Base-by-base conservation (phyloP, 2,888 invertebrate genomes). In the Alcis repandata region DNA sequence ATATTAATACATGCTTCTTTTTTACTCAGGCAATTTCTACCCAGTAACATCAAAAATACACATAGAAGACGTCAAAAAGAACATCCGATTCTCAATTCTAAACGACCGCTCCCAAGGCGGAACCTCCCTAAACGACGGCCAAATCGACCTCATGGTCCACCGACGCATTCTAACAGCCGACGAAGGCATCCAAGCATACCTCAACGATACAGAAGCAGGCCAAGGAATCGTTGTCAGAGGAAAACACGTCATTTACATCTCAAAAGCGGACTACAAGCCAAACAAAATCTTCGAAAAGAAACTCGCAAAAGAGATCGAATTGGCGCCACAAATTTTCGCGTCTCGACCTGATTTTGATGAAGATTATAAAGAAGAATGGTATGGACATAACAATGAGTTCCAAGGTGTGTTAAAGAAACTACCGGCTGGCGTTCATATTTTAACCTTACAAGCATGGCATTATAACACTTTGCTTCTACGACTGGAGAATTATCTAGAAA, bases 11-110 rank as follows among this genome's bases (percentile, higher is more conserved):
- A n/a, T n/a, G n/a, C n/a, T n/a, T n/a, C 4, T 43, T 11, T 7
- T 1, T 33, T 51, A 70, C 66, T 4, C 79, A 62, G 97, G 88
- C 22, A 99, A 99, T 86, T 98, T 98, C 83, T 99, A 98, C 83
- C 99, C 99, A 0, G 94, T 99, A 0, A 98, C 97, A 20, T 95
- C 97, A 0, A 95, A 96, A 80, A 97, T 99, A 40, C 94, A 95
- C 43, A 89, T 98, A 2, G 94, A 95, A 76, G 96, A 97, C 73
- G 48, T 72, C 0, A 43, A 63, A 0, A 81, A 74, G 13, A 90
- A 92, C 36, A 62, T 94, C 0, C 90, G 95, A 33, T 76, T 97
- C 0, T 94, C 95, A 0, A 88, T 96, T 0, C 87, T 98, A 19
- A 96, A 94, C 6, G 98, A 98, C 84, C 91, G 98, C 65, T 94